Percentiles rank a stretch among this genome's conserved stretches.
Conservation (phyloP, 2,888 invertebrate genomes). For the Strigamia crassipes region DNA sequence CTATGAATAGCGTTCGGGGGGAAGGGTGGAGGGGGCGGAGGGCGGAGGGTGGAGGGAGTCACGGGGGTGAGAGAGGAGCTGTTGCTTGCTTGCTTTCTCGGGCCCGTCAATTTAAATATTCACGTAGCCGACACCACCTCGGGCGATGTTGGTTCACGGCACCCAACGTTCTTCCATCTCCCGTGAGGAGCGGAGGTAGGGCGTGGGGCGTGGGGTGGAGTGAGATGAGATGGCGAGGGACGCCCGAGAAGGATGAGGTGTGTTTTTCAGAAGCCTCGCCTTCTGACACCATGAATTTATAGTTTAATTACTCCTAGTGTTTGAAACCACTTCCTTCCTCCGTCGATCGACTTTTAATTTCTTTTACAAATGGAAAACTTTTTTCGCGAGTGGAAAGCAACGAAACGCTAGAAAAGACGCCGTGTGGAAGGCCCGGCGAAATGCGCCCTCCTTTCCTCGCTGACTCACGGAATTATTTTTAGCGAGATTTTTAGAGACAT, state of each 20-base stretch:
- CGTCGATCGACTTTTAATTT: conserved; percentile 38
- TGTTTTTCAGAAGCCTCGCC: conserved; percentile 35
- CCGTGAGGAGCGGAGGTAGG: neutral
- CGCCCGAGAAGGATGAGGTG: conserved; percentile 21
- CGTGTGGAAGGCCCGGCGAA: neutral
- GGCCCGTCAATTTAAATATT: conserved; percentile 41
- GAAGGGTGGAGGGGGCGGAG: neutral
- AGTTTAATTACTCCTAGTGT: conserved; percentile 40
- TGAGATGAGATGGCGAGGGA: neutral
- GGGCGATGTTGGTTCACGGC: conserved; percentile 20
- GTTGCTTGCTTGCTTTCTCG: conserved; percentile 32
- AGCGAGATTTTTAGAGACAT: conserved; percentile 30
- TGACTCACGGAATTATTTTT: conserved; percentile 24
- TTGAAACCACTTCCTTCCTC: conserved; percentile 33
- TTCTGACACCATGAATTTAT: conserved; percentile 42
- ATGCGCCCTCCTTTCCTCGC: neutral
- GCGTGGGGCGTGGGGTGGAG: too few species aligned
- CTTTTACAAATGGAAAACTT: conserved; percentile 4
- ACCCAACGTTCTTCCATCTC: neutral
- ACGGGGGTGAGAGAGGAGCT: neutral
- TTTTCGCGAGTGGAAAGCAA: neutral
- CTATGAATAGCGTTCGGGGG: neutral
- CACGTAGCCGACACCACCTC: conserved; percentile 38
- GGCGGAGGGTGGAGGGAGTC: neutral
- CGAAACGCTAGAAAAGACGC: neutral